phyloP scores from a whole-genome alignment of 2,797 vertebrate species.

The Semotilus atromaculatus region DNA sequence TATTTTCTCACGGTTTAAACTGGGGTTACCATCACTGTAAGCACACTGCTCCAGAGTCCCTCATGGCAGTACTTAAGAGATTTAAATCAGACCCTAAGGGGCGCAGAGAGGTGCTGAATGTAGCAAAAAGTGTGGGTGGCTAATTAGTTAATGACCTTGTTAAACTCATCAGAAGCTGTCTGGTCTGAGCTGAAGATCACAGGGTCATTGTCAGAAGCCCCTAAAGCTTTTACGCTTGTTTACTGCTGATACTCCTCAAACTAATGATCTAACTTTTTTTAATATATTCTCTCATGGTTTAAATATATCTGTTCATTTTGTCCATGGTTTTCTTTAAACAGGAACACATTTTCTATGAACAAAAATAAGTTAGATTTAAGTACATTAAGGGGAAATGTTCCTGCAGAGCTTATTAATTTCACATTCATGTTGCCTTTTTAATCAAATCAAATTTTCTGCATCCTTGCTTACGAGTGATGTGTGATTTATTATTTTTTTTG shows the following conservation, averaged over 20 bases:
- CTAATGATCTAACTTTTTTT: constrained; percentile 2
- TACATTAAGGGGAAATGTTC: not conserved
- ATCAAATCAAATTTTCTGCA: too few species aligned
- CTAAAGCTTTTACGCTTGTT: constrained; percentile 16
- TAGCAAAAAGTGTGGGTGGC: constrained; percentile 18
- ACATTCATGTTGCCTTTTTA: too few species aligned
- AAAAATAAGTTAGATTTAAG: not conserved
- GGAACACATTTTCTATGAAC: not conserved
- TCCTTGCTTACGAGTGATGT: too few species aligned
- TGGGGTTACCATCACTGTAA: not conserved
- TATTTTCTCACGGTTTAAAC: constrained; percentile 32
- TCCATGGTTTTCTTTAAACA: not conserved
- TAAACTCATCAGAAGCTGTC: constrained; percentile 32
- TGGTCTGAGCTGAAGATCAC: constrained; percentile 19
- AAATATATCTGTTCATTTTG: not conserved
- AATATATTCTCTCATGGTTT: not conserved
- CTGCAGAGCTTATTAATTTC: not conserved
- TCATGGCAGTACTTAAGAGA: constrained; percentile 30
- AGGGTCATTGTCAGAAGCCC: constrained; percentile 23
- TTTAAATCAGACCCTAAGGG: constrained; percentile 26
- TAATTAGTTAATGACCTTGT: constrained; percentile 47
- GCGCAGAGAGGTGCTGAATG: not conserved
- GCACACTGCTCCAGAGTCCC: constrained; percentile 2
- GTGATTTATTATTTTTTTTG: too few species aligned
- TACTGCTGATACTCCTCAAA: constrained; percentile 27